Conservation (phyloP, 1,140 invertebrate species). For the Zaprionus gabonicus region DNA sequence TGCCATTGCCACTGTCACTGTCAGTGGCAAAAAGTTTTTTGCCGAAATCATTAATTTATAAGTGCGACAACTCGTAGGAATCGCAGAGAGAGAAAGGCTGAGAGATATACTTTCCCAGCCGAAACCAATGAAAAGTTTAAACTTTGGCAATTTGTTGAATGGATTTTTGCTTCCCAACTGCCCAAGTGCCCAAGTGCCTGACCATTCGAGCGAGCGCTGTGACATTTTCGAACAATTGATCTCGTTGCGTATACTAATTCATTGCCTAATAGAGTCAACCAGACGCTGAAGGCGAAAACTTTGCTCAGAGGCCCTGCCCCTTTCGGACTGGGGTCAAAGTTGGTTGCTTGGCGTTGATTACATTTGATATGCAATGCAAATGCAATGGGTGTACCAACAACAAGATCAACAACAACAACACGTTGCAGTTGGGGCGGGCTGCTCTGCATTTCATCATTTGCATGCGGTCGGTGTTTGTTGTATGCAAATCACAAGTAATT, state of each 20-base stretch:
- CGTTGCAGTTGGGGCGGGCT: slow-evolving; percentile 1
- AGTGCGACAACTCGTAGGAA: slow-evolving; percentile 51
- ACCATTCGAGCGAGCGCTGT: slow-evolving; percentile 31
- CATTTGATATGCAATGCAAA: slow-evolving; percentile 74
- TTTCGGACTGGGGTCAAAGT: slow-evolving; percentile 18
- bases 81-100: neutral
- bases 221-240: slow-evolving; percentile 76
- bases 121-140: slow-evolving; percentile 67
- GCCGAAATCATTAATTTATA: slow-evolving; percentile 69
- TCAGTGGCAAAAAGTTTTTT: slow-evolving; percentile 35
- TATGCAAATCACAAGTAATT: slow-evolving; percentile 81
- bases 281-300: slow-evolving; percentile 48
- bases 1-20: slow-evolving; percentile 22
- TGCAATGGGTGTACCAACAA: slow-evolving; percentile 10
- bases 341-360: slow-evolving; percentile 62
- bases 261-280: slow-evolving; percentile 72
- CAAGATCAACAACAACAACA: neutral
- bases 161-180: slow-evolving; percentile 44
- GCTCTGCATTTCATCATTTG: slow-evolving; percentile 77
- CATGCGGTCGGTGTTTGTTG: slow-evolving; percentile 69
- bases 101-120: neutral
- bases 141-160: slow-evolving; percentile 73
- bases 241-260: slow-evolving; percentile 76
- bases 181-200: slow-evolving; percentile 17
- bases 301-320: slow-evolving; percentile 38